These are phyloP conservation scores for Hippocampus comes DNA, from an alignment of 2,113 vertebrate genomes.

Conservation along the genomic window DNA sequence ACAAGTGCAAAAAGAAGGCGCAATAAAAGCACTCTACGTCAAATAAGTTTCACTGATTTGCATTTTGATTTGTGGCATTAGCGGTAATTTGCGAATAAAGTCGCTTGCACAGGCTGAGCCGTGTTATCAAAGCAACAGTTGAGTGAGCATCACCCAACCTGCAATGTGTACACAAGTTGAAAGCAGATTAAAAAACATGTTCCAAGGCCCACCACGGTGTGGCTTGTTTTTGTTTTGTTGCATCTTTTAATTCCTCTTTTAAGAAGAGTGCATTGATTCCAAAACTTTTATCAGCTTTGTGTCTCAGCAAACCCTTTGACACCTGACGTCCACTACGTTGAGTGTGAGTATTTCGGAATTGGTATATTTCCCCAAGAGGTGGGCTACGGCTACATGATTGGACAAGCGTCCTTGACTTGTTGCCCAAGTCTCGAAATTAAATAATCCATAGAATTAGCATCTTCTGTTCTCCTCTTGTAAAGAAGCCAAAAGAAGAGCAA, in stretches of 20 bases:
- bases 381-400: no score
- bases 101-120: constrained; percentile 41
- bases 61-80: constrained; percentile 35
- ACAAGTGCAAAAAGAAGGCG: constrained; percentile 16
- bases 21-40: constrained; percentile 9
- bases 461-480: no score
- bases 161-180: constrained; percentile 19
- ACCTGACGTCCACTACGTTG: neutral
- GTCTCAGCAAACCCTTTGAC: neutral
- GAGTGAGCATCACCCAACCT: constrained; percentile 23
- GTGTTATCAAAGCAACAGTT: constrained; percentile 46
- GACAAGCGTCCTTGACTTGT: no score
- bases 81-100: constrained; percentile 58
- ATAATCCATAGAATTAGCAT: no score
- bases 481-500: neutral
- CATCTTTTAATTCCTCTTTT: neutral
- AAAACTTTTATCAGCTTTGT: neutral
- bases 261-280: neutral
- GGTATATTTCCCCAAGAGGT: no score
- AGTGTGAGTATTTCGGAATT: neutral
- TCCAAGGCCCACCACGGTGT: neutral
- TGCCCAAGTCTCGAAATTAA: no score
- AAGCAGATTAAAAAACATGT: neutral
- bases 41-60: constrained; percentile 49
- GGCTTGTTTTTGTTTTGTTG: neutral